A percentile compares a stretch with the other conserved stretches of the same genome.
Evolutionary conservation across 2,113 vertebrate species (phyloP).

Genomic region (Henicopernis longicauda): DNA sequence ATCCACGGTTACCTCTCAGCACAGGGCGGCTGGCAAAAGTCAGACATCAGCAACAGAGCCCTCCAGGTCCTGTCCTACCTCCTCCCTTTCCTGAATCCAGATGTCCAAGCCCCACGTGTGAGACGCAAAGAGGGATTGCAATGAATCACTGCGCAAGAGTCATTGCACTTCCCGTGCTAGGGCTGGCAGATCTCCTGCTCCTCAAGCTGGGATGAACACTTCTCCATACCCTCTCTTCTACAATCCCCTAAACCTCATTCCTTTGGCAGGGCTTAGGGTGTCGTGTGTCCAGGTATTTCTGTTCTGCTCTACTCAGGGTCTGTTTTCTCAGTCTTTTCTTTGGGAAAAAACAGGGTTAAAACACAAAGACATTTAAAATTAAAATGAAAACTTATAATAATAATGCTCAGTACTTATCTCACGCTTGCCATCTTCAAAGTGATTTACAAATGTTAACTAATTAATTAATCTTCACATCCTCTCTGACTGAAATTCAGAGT

Average conservation of each 20-base stretch:
- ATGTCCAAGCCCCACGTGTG: rapidly evolving
- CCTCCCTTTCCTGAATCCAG: neutral
- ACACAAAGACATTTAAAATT: neutral
- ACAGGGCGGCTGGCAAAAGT: neutral
- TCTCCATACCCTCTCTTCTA: neutral
- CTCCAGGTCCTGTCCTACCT: neutral
- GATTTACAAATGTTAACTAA: constrained; percentile 51
- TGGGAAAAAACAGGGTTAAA: neutral
- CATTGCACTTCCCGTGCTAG: rapidly evolving
- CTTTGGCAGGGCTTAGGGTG: neutral
- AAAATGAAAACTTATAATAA: neutral
- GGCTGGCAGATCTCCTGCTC: neutral
- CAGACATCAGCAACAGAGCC: neutral
- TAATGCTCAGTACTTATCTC: constrained; percentile 1
- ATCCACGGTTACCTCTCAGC: neutral
- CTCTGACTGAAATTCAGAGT: constrained; percentile 5
- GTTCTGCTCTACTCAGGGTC: neutral
- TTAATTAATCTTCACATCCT: constrained; percentile 48
- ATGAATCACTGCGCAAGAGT: neutral
- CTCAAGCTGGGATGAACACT: neutral
- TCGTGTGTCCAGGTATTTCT: neutral
- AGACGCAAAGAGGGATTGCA: neutral
- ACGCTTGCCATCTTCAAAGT: constrained; percentile 27
- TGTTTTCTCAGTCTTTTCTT: neutral
- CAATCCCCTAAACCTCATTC: neutral